Evolutionary conservation across 2,113 vertebrate species (phyloP).

Genomic region (Cryptomyrus ogoouensis): DNA sequence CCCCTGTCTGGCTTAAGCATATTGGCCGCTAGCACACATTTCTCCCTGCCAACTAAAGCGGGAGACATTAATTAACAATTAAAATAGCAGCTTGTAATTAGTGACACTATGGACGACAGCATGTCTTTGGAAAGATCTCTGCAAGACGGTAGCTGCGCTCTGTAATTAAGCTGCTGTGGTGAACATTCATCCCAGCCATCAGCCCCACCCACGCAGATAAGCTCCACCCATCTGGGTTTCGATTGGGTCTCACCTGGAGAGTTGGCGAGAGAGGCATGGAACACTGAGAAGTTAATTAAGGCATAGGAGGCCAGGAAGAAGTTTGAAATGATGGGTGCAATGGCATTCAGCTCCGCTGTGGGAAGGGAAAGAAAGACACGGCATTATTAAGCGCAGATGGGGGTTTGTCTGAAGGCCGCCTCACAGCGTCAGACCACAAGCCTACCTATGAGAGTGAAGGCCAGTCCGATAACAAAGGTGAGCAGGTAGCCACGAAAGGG

Average conservation of each 20-base stretch:
- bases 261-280: conserved; percentile 95
- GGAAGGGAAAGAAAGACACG: conserved; percentile 29
- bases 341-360: conserved; percentile 85
- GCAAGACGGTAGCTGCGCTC: not conserved
- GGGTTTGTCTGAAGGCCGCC: not conserved
- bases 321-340: conserved; percentile 98
- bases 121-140: not conserved
- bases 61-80: not conserved
- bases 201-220: not conserved
- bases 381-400: not conserved
- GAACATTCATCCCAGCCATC: not conserved
- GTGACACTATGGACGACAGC: not conserved
- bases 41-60: not conserved
- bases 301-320: conserved; percentile 98
- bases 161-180: not conserved
- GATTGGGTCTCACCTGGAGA: conserved; percentile 80
- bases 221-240: not conserved
- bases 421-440: conserved; percentile 2
- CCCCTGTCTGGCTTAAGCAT: not conserved
- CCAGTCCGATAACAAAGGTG: conserved; percentile 88
- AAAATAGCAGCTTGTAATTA: conserved; percentile 13
- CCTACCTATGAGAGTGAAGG: conserved; percentile 95
- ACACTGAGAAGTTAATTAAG: conserved; percentile 97
- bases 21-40: not conserved
- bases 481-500: conserved; percentile 91